Evolutionary conservation across 2,113 vertebrate genomes (phyloP).

Genomic region (Vidua chalybeata): DNA sequence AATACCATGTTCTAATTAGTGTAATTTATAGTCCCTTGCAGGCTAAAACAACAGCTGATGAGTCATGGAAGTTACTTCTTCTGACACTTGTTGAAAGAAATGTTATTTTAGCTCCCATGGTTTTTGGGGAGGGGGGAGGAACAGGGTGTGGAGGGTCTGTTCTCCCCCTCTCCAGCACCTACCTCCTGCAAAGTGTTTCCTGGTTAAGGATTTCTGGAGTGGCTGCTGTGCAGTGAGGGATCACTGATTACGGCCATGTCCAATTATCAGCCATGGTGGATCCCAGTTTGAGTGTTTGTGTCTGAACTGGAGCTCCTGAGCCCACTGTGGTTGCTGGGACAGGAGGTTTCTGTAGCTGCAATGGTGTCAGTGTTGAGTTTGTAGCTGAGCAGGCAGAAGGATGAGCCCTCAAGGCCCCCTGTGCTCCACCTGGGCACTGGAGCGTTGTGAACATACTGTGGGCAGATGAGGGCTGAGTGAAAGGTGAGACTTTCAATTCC

Average conservation of each 20-base stretch:
- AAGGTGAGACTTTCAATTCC: neutral
- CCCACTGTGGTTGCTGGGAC: neutral
- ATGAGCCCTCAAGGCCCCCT: fast-evolving
- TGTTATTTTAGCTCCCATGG: constrained; percentile 30
- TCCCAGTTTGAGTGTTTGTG: neutral
- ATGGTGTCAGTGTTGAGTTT: fast-evolving
- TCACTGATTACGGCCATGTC: neutral
- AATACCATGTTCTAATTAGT: constrained; percentile 62
- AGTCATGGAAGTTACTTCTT: constrained; percentile 58
- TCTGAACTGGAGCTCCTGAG: neutral
- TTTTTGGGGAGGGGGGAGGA: neutral
- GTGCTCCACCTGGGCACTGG: neutral
- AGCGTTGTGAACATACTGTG: neutral
- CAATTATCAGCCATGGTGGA: neutral
- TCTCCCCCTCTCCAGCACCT: neutral
- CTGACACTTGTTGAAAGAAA: constrained; percentile 49
- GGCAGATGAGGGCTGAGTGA: neutral
- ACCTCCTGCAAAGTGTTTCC: neutral
- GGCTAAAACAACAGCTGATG: constrained; percentile 65
- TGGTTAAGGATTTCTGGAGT: neutral
- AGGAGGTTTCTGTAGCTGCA: neutral
- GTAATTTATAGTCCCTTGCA: constrained; percentile 66
- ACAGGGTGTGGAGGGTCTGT: neutral
- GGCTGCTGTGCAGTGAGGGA: neutral
- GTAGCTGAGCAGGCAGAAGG: neutral